Conservation (phyloP, 2,113 vertebrate species). For the Hemicordylus capensis region DNA sequence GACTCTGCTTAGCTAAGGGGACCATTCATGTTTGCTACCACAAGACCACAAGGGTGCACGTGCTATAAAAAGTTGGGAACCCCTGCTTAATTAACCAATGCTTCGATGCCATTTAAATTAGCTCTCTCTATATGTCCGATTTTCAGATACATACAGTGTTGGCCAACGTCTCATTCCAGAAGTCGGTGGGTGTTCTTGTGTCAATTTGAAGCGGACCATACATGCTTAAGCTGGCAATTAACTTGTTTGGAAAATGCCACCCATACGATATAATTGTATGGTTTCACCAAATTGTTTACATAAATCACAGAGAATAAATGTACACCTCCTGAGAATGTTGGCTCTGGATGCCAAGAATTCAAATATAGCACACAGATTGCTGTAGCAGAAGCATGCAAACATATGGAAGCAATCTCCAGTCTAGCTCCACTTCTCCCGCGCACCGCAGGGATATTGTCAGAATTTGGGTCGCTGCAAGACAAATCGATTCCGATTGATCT, state of each 20-base stretch:
- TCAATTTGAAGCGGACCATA: background rate
- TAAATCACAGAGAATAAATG: background rate
- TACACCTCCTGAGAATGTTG: background rate
- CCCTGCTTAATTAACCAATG: too few relatives aligned
- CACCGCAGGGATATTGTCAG: background rate
- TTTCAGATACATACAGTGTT: background rate
- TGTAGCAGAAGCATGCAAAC: background rate
- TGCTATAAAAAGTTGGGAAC: too few relatives aligned
- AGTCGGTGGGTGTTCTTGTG: background rate
- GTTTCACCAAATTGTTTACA: background rate
- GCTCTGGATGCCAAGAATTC: background rate
- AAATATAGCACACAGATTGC: slow-evolving; percentile 1
- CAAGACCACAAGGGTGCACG: too few relatives aligned
- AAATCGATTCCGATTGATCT: slow-evolving; percentile 3
- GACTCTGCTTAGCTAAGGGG: too few relatives aligned
- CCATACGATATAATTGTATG: background rate
- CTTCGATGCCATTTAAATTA: too few relatives aligned
- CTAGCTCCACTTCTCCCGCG: background rate
- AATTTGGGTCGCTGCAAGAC: background rate
- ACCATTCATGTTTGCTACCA: too few relatives aligned
- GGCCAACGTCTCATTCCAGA: background rate
- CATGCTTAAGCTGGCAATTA: background rate
- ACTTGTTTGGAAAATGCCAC: slow-evolving; percentile 14
- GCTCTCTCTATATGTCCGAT: too few relatives aligned
- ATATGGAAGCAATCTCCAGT: slow-evolving; percentile 5